Percentiles rank a stretch among this genome's conserved stretches.
Evolutionary conservation across 2,113 vertebrate genomes (phyloP).

Genomic region (Tamias sibiricus): DNA sequence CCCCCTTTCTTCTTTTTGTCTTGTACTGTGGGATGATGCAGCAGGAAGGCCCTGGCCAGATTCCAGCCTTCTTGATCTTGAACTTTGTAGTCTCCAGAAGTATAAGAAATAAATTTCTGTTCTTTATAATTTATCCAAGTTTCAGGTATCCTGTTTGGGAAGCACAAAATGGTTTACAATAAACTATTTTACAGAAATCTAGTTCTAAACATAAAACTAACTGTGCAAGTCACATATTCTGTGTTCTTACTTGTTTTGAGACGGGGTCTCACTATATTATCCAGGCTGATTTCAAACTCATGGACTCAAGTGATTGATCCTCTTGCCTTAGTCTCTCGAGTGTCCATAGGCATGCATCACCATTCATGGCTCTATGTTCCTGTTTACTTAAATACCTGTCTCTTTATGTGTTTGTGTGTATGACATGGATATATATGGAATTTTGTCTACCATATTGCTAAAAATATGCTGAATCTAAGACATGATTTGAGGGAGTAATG

Average conservation of each 20-base stretch:
- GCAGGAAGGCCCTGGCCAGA: not conserved
- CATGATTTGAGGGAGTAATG: not conserved
- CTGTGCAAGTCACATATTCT: not conserved
- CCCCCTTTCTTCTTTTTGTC: not conserved
- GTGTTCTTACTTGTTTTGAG: not conserved
- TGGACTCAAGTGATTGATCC: not conserved
- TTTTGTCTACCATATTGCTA: not conserved
- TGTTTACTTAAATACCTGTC: not conserved
- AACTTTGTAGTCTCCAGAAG: not conserved
- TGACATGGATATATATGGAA: not conserved
- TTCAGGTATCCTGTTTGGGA: not conserved
- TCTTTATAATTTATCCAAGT: not conserved
- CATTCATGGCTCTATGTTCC: not conserved
- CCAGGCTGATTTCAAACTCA: not conserved
- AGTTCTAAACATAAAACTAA: constrained; percentile 40
- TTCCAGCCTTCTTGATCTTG: not conserved
- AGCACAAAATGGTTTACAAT: not conserved
- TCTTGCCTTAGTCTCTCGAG: not conserved
- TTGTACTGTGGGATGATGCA: not conserved
- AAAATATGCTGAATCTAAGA: not conserved
- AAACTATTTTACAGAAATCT: not conserved
- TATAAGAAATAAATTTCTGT: not conserved
- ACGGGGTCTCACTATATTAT: not conserved
- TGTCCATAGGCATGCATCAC: too few relatives aligned
- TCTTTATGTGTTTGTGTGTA: not conserved